Base-by-base conservation (phyloP, 2,797 vertebrate species). In the Sternarchorhynchus goeldii region DNA sequence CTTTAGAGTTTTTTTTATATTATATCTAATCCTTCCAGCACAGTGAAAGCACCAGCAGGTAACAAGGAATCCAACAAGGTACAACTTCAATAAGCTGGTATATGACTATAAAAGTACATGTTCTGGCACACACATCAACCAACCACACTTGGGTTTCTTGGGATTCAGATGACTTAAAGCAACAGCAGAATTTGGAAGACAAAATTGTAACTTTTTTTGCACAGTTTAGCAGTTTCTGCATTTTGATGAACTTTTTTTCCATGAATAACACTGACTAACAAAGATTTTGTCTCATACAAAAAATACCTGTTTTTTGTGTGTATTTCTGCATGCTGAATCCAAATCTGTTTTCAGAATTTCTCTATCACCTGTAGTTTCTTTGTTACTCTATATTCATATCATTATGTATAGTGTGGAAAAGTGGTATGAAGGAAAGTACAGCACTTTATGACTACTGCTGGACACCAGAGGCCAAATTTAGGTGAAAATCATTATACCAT, bases 1-100 rank as follows among this genome's bases (percentile, higher is more conserved):
- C n/a, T 55, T 18, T n/a, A 20, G 21, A 25, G 14, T 68, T 56
- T 70, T 58, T 34, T 50, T 50, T 50, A 50, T 50, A 50, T 50
- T 50, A 36, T 58, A 31, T 72, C n/a, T 58, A 14, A 36, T 58
- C 41, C 45, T 17, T 69, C 25, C 29, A 56, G 31, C 25, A 10
- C 50, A 55, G 67, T 32, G 17, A 31, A 56, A 70, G 7, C 17
- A 56, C 50, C 67, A 56, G 67, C 50, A 32, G 67, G 8, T 56
- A 56, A 12, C 50, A 70, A 69, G 21, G 2, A 21, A 68, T 31
- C 25, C 65, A 53, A 45, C 66, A 29, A n/a, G 8, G 45, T 50
- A 12, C 45, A 50, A 50, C 10, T 50, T 50, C 45, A 50, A 12
- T 50, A 50, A 50, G 10, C 3, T 14, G 41, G 41, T 7, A 12